A percentile compares a stretch with the other conserved stretches of the same genome.
Evolutionary conservation across 2,797 vertebrate species (phyloP).

Genomic region (Melanotaenia boesemani): DNA sequence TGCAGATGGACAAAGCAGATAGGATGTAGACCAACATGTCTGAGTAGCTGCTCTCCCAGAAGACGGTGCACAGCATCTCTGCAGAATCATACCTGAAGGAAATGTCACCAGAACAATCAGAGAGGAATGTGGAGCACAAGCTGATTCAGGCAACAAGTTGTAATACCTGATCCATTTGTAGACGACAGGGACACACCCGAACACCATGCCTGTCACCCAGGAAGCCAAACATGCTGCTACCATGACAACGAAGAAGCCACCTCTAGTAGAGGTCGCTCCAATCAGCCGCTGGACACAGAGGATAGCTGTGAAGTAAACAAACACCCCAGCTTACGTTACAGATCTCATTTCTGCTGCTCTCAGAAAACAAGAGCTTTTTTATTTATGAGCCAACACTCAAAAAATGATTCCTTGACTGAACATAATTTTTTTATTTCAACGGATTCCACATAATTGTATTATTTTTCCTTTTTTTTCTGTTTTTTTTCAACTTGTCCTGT

Average conservation of each 20-base stretch:
- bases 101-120: background rate
- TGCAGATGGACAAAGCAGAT: conserved; percentile 74
- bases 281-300: conserved; percentile 77
- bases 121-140: background rate
- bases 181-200: conserved; percentile 78
- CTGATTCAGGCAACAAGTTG: background rate
- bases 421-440: too few relatives aligned
- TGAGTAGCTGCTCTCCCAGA: conserved; percentile 82
- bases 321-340: too few relatives aligned
- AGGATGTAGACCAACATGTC: conserved; percentile 84
- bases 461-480: too few relatives aligned
- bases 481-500: too few relatives aligned
- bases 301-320: conserved; percentile 57
- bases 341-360: too few relatives aligned
- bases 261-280: conserved; percentile 47
- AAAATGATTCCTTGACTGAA: too few relatives aligned
- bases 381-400: too few relatives aligned
- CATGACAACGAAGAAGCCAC: conserved; percentile 49
- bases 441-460: too few relatives aligned
- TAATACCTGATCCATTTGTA: conserved; percentile 80
- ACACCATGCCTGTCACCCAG: conserved; percentile 79
- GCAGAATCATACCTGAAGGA: conserved; percentile 78
- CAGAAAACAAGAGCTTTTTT: too few relatives aligned
- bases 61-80: conserved; percentile 84
- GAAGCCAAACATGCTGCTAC: conserved; percentile 65